Base-by-base conservation (phyloP, 2,113 vertebrate genomes). In the Oenanthe melanoleuca region DNA sequence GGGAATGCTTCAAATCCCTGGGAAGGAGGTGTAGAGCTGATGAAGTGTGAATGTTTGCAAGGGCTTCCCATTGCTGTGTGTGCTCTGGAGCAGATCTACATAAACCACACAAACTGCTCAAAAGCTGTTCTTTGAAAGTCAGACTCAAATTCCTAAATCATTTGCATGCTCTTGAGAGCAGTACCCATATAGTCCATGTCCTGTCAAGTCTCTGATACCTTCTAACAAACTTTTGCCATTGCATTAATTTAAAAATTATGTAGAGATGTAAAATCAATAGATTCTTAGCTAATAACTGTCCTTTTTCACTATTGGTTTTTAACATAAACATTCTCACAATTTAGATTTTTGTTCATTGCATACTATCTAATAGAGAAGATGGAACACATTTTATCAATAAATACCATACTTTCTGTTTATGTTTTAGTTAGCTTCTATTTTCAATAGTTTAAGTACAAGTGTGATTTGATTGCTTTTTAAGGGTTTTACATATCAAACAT, bases 341-440 rank as follows among this genome's bases (percentile, higher is more conserved):
- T 88, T 60, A 74, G 64, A 60, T 90, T 95, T 88, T 92, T 73
- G 66, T 88, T 92, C 63, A 73, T 59, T 80, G 47, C 24, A 15
- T 78, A 18, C 11, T 18, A 57, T 69, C 9, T 81, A 85, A 52
- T 57, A 60, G 17, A 88, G 92, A 90, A 86, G 67, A 88, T 88
- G 38, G 26, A 56, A 66, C 56, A 63, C 73, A 77, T 83, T 96
- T 93, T 86, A 64, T 80, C 67, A 92, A 90, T 90, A 88, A 90
- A 80, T 88, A 13, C 25, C 66, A 34, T 86, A 28, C 42, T 94
- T 94, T 52, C 45, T 77, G 79, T 93, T 89, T 92, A 75, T 94
- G 79, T 9, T 94, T 74, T 10, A 77, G 42, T 83, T 80, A 92
- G 64, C 10, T 85, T 81, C 49, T 88, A 8, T 63, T 88, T 83